phyloP scores from a whole-genome alignment of 2,888 invertebrate species.

The Dimorphilus gyrociliatus region DNA sequence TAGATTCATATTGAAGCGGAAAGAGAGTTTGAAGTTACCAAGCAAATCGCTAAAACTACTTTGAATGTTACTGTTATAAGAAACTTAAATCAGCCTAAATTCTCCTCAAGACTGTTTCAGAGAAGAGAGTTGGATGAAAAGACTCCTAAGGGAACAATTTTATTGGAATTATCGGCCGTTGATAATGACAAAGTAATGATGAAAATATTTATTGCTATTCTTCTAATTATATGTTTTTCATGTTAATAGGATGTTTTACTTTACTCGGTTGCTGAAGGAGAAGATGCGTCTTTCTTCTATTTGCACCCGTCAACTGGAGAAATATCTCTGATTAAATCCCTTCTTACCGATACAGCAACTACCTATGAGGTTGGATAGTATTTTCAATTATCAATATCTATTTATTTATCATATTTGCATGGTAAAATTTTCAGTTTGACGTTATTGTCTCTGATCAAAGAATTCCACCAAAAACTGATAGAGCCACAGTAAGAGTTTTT shows the following conservation, averaged over 20 bases:
- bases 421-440: slow-evolving; percentile 12
- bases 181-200: slow-evolving; percentile 16
- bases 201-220: slow-evolving; percentile 4
- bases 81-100: slow-evolving; percentile 19
- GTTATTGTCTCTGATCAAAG: slow-evolving; percentile 16
- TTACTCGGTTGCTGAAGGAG: slow-evolving; percentile 5
- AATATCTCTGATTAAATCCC: slow-evolving; percentile 16
- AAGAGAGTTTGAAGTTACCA: slow-evolving; percentile 14
- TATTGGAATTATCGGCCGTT: slow-evolving; percentile 16
- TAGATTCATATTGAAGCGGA: slow-evolving; percentile 18
- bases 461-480: slow-evolving; percentile 9
- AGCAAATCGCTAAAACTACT: slow-evolving; percentile 17
- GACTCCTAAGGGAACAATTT: slow-evolving; percentile 10
- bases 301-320: slow-evolving; percentile 20
- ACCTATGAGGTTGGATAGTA: too few relatives aligned
- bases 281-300: slow-evolving; percentile 16
- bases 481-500: slow-evolving; percentile 11
- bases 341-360: slow-evolving; percentile 11
- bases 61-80: slow-evolving; percentile 20
- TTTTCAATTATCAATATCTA: too few relatives aligned
- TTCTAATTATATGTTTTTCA: slow-evolving; percentile 1
- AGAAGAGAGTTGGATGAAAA: slow-evolving; percentile 10
- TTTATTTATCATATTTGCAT: too few relatives aligned
- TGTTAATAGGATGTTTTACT: slow-evolving; percentile 2
- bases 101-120: slow-evolving; percentile 13